Conservation (phyloP, 2,797 vertebrate genomes). For the Agapornis canus region DNA sequence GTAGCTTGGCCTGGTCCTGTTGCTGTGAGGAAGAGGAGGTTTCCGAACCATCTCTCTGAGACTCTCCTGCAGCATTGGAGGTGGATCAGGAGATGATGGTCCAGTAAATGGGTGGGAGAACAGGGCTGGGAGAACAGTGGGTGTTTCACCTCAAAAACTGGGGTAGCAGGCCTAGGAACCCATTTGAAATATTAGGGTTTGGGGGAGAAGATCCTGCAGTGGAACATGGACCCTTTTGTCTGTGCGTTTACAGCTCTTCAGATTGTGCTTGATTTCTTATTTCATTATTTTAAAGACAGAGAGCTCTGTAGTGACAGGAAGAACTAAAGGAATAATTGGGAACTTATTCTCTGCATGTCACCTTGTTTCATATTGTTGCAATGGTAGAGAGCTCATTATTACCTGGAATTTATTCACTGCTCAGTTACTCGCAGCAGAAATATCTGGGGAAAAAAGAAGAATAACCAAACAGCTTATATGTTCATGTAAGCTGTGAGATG, state of each 20-base stretch:
- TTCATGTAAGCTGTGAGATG: neutral
- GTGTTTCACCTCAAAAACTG: neutral
- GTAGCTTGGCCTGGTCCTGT: fast-evolving
- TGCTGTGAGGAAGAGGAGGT: fast-evolving
- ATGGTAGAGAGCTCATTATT: neutral
- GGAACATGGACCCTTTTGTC: neutral
- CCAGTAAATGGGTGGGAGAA: neutral
- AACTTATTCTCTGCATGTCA: neutral
- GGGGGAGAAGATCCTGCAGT: neutral
- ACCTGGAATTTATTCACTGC: neutral
- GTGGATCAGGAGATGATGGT: neutral
- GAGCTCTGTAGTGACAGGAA: neutral
- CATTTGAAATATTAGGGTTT: neutral
- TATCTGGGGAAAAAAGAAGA: neutral
- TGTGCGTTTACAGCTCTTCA: neutral
- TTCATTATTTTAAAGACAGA: neutral
- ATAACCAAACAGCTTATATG: neutral
- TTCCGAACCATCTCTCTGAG: neutral
- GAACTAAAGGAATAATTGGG: neutral
- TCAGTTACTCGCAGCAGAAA: neutral
- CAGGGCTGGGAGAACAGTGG: fast-evolving
- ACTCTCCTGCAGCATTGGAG: neutral
- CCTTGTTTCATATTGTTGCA: neutral
- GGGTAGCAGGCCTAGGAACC: neutral
- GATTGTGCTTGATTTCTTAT: neutral